Percentiles rank a stretch among this genome's conserved stretches.
phyloP scores from a whole-genome alignment of 2,797 vertebrate genomes.

The Lithobates pipiens region DNA sequence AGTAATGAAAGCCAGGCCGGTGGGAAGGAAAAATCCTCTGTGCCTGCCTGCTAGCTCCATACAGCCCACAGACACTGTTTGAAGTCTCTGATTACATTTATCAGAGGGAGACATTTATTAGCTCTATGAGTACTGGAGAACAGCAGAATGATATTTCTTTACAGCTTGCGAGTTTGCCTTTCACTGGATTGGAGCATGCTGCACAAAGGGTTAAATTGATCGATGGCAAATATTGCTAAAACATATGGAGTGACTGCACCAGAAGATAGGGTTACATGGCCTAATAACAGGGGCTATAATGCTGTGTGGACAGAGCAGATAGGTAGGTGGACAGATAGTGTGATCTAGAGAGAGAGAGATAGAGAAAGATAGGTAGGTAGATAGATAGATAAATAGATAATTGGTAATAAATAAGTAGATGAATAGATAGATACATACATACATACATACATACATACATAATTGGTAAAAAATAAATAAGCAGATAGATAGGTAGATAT shows the following conservation, averaged over 20 bases:
- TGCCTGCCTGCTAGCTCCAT: not conserved
- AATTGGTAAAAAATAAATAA: too few species aligned
- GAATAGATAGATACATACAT: too few species aligned
- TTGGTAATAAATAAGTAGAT: too few species aligned
- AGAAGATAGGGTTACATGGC: conserved; percentile 27
- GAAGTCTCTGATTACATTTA: conserved; percentile 30
- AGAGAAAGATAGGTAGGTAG: too few species aligned
- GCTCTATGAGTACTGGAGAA: not conserved
- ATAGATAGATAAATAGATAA: too few species aligned
- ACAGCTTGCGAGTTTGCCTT: not conserved
- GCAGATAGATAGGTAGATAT: too few species aligned
- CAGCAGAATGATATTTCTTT: too few species aligned
- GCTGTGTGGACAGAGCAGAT: too few species aligned
- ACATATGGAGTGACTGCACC: conserved; percentile 32
- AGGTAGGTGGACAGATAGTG: too few species aligned
- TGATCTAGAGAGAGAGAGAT: too few species aligned
- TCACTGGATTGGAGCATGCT: not conserved
- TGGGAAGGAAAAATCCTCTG: not conserved
- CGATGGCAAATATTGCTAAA: conserved; percentile 41
- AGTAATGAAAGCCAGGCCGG: conserved; percentile 24
- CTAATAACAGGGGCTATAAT: not conserved
- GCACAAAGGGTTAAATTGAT: conserved; percentile 35
- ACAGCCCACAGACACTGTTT: not conserved
- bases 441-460: too few species aligned
- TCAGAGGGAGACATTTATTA: conserved; percentile 30